phyloP scores from a whole-genome alignment of 2,113 vertebrate species.

The Gymnobelideus leadbeateri region DNA sequence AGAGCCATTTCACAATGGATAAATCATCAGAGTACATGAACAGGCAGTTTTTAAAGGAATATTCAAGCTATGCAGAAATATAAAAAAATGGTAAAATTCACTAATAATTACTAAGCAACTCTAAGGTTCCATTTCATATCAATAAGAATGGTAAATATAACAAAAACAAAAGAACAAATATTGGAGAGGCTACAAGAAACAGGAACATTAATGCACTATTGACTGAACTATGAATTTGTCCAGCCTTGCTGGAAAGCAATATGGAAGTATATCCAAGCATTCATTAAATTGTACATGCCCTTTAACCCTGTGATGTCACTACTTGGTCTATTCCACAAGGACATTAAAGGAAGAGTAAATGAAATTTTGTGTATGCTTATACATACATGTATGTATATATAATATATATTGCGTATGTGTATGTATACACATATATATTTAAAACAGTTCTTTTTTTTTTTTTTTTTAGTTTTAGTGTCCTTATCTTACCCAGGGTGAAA shows the following conservation, averaged over 20 bases:
- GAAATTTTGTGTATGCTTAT: too few species aligned
- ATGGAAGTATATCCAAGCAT: not conserved
- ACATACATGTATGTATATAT: too few species aligned
- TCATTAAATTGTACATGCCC: not conserved
- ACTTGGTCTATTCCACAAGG: not conserved
- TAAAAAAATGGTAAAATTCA: not conserved
- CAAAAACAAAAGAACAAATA: not conserved
- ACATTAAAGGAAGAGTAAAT: not conserved
- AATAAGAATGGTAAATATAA: not conserved
- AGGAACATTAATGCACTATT: not conserved
- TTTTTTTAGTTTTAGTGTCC: not conserved
- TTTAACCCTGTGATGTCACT: not conserved
- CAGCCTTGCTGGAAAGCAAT: not conserved
- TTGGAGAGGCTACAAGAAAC: not conserved
- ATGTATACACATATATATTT: not conserved
- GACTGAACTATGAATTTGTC: not conserved
- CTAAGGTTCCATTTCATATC: not conserved
- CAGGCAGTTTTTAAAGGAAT: not conserved
- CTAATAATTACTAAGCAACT: not conserved
- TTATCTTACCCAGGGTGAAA: not conserved
- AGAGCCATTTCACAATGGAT: not conserved
- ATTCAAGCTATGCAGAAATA: not conserved
- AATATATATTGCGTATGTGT: not conserved
- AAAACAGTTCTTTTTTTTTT: too few species aligned
- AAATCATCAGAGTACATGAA: not conserved